Percentiles rank a stretch among this genome's conserved stretches.
Evolutionary conservation across 2,797 vertebrate genomes (phyloP).

Genomic region (Loris lydekkerianus): DNA sequence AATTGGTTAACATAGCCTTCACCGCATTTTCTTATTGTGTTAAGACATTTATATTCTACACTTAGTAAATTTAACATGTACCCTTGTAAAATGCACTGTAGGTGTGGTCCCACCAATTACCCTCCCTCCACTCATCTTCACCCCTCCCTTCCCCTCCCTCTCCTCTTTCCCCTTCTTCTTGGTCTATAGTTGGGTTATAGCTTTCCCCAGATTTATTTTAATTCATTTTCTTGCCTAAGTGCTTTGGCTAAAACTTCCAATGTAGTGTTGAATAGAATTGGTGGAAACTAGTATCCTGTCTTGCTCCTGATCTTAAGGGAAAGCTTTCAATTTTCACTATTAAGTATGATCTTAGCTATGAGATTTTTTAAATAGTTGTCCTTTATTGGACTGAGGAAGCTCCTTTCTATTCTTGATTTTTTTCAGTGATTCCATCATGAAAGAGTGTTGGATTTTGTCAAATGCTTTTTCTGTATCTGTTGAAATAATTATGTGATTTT

Average conservation of each 20-base stretch:
- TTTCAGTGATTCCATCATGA: not conserved
- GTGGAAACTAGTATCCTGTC: not conserved
- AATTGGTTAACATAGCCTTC: too few species aligned
- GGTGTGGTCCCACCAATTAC: too few species aligned
- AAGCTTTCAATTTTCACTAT: not conserved
- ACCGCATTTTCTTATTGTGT: too few species aligned
- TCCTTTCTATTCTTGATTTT: not conserved
- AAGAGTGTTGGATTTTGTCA: not conserved
- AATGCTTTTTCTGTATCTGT: not conserved
- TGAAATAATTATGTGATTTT: not conserved
- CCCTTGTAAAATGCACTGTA: too few species aligned
- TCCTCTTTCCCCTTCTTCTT: too few species aligned
- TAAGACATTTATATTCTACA: too few species aligned
- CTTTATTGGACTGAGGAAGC: not conserved
- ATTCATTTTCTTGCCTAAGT: constrained; percentile 24
- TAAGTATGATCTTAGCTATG: not conserved
- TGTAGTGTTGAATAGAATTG: not conserved
- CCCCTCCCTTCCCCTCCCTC: too few species aligned
- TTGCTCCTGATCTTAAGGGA: not conserved
- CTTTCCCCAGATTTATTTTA: not conserved
- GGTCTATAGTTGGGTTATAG: too few species aligned
- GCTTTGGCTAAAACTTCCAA: not conserved
- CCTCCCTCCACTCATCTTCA: too few species aligned
- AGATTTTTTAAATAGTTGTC: not conserved
- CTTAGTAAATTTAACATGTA: too few species aligned